A percentile compares a stretch with the other conserved stretches of the same genome.
Evolutionary conservation across 2,888 invertebrate genomes (phyloP).

Genomic region (Aleiodes leptofemur): DNA sequence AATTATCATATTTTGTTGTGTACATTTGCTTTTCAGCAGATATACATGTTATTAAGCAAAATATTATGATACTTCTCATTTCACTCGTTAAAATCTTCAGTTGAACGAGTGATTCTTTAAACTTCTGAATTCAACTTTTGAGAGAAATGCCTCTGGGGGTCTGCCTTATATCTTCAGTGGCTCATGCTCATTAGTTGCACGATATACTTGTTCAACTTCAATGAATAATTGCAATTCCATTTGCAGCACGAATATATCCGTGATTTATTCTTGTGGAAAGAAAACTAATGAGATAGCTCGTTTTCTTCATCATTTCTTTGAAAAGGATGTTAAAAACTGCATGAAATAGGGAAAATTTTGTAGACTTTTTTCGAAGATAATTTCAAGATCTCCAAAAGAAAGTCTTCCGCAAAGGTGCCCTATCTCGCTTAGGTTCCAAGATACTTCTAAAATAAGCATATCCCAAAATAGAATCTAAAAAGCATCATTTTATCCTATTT

Average conservation of each 20-base stretch:
- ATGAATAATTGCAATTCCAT: slow-evolving; percentile 22
- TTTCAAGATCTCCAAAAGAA: no score
- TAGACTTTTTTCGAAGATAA: no score
- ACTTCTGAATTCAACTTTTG: slow-evolving; percentile 10
- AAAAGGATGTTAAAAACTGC: no score
- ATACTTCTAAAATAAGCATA: no score
- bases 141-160: not conserved
- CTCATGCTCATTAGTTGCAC: slow-evolving; percentile 61
- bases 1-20: slow-evolving; percentile 83
- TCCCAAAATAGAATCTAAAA: no score
- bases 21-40: slow-evolving; percentile 72
- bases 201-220: slow-evolving; percentile 48
- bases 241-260: slow-evolving; percentile 2
- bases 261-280: not conserved
- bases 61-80: slow-evolving; percentile 9
- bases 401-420: no score
- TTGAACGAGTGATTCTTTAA: slow-evolving; percentile 4
- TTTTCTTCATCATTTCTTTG: no score
- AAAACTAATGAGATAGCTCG: not conserved
- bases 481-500: not conserved
- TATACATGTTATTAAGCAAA: slow-evolving; percentile 22
- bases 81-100: not conserved
- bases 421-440: no score
- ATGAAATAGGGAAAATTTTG: no score
- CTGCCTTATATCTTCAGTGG: slow-evolving; percentile 29